phyloP scores from a whole-genome alignment of 2,888 invertebrate genomes.

The Diaperis boleti region DNA sequence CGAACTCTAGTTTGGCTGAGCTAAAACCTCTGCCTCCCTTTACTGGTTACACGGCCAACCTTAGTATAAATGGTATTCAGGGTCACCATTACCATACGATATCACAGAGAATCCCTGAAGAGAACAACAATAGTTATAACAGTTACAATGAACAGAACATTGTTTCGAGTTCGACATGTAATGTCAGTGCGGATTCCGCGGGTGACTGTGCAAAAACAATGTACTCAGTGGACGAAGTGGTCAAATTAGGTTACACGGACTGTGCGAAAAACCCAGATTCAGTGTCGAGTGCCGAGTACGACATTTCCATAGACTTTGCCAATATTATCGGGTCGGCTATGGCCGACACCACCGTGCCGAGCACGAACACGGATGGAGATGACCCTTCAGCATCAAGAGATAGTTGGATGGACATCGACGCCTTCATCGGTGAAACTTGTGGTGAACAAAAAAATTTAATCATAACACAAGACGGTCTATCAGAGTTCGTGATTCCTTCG shows the following conservation, averaged over 20 bases:
- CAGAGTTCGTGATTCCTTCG: constrained; percentile 76
- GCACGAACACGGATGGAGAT: constrained; percentile 73
- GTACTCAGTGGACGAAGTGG: constrained; percentile 68
- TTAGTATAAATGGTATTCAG: constrained; percentile 89
- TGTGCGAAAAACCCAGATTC: constrained; percentile 69
- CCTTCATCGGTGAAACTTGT: constrained; percentile 87
- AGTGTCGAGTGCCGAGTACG: constrained; percentile 71
- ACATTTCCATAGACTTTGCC: constrained; percentile 84
- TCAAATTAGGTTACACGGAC: constrained; percentile 65
- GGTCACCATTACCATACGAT: constrained; percentile 91
- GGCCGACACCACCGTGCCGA: constrained; percentile 89
- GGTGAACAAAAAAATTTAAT: constrained; percentile 78
- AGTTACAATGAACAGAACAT: constrained; percentile 76
- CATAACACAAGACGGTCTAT: constrained; percentile 75
- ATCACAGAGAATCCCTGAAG: constrained; percentile 80
- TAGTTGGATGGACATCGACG: constrained; percentile 90
- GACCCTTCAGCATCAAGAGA: constrained; percentile 82
- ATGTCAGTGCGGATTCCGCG: constrained; percentile 67
- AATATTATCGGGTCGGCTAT: constrained; percentile 91
- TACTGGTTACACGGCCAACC: constrained; percentile 86
- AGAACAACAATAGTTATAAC: constrained; percentile 75
- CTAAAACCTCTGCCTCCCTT: constrained; percentile 89
- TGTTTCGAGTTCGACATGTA: constrained; percentile 80
- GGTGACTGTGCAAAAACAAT: constrained; percentile 65
- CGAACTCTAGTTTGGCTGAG: constrained; percentile 80